A percentile compares a stretch with the other conserved stretches of the same genome.
Evolutionary conservation across 2,888 invertebrate genomes (phyloP).

Genomic region (Dolichopus griseipennis): DNA sequence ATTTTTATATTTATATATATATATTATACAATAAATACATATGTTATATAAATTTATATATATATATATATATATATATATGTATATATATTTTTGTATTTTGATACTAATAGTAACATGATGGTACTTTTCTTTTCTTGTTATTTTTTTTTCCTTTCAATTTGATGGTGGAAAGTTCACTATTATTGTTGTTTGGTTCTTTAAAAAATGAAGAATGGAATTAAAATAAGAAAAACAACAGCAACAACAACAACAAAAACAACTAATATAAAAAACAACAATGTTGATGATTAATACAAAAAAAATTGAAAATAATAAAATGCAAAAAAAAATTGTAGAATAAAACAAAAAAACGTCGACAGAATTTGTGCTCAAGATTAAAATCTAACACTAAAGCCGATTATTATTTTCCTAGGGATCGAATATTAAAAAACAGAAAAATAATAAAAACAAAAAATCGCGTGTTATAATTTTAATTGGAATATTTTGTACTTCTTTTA

Average conservation of each 20-base stretch:
- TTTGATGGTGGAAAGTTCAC: not conserved
- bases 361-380: slow-evolving; percentile 6
- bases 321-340: no score
- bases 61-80: not conserved
- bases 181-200: slow-evolving; percentile 1
- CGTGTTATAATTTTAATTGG: slow-evolving; percentile 6
- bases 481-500: not conserved
- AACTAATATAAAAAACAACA: not conserved
- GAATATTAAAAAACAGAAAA: not conserved
- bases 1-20: not conserved
- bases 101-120: not conserved
- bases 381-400: slow-evolving; percentile 4
- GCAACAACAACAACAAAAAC: no score
- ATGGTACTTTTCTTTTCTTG: not conserved
- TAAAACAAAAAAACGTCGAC: not conserved
- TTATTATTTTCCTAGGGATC: slow-evolving; percentile 4
- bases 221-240: not conserved
- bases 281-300: not conserved
- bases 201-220: not conserved
- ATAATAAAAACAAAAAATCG: not conserved
- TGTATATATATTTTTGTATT: no score
- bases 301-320: not conserved
- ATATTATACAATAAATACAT: not conserved
- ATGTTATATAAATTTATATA: not conserved
- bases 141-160: not conserved